phyloP scores from a whole-genome alignment of 2,888 invertebrate species.

The Hermodice carunculata region DNA sequence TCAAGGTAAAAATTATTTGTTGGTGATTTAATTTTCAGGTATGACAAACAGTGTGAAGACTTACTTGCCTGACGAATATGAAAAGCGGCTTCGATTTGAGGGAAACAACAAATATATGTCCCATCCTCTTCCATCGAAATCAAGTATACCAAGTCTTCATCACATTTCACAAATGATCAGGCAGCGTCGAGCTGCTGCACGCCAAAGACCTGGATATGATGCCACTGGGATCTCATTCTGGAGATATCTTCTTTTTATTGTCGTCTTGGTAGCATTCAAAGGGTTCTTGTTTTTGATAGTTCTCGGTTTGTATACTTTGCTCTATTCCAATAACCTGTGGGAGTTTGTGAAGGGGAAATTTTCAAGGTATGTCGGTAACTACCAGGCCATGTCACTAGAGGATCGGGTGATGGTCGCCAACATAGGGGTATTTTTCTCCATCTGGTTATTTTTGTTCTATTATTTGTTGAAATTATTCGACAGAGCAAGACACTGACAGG shows the following conservation, averaged over 20 bases:
- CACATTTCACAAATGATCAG: constrained; percentile 1
- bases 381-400: too few relatives aligned
- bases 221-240: constrained; percentile 2
- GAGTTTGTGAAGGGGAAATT: too few relatives aligned
- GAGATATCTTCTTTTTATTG: constrained; percentile 2
- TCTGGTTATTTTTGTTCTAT: too few relatives aligned
- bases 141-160: neutral
- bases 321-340: neutral
- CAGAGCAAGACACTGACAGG: too few relatives aligned
- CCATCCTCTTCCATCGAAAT: constrained; percentile 15
- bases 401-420: too few relatives aligned
- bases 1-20: neutral
- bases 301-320: constrained; percentile 2
- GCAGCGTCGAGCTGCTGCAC: neutral
- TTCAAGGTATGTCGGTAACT: too few relatives aligned
- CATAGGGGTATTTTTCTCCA: too few relatives aligned
- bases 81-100: neutral
- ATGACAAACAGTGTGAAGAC: neutral
- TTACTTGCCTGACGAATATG: constrained; percentile 5
- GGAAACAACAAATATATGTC: constrained; percentile 9
- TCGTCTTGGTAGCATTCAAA: constrained; percentile 6
- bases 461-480: too few relatives aligned
- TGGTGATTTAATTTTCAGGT: neutral
- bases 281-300: neutral
- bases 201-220: neutral